Evolutionary conservation across 2,888 invertebrate species (phyloP), one percentile per base, ranked within the genome.

Genomic region (Cephalotes varians): DNA sequence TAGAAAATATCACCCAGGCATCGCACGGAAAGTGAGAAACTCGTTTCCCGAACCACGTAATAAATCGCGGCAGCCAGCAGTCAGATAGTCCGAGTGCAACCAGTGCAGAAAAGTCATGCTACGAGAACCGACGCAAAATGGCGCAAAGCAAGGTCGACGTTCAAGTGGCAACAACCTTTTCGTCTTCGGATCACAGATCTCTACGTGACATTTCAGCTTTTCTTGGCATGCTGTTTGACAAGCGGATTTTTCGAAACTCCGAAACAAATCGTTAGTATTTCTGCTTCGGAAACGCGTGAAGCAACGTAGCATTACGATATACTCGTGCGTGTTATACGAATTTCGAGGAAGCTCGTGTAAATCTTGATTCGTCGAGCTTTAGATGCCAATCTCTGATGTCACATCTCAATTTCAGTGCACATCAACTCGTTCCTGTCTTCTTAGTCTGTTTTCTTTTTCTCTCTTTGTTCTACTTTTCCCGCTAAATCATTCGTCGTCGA

Each of bases 281-380:
- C 40, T 62, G 28, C 2, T 10, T 10, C 69, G 51, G 72, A 58
- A 79, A 84, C 54, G 31, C 71, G 80, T 69, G 77, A 85, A 87
- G 82, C 81, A 73, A 82, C 72, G 56, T 81, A 81, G 81, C 85
- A 84, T 85, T 88, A 88, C 88, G 82, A 89, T 82, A 84, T 85
- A 83, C 85, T 83, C 54, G 77, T 58, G 51, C 82, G 76, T 62
- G 79, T 74, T 60, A 62, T 47, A 80, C 81, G 54, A 72, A 74
- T 28, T 31, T 71, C 62, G 56, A 21, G 47, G 1, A 79, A 79
- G 34, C 5, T 65, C 69, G 71, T 72, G 34, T 37, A 80, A 77
- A 71, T 47, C 85, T 85, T 79, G 74, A 85, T 87, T 83, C 69
- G 25, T 64, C 49, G 81, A 40, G 40, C 44, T 62, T 58, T 34